These are phyloP conservation scores for Pseudorhiza aurosa DNA, from an alignment of 30 jellyfish, hydroid and myxozoan genomes.

Conservation along the genomic window DNA sequence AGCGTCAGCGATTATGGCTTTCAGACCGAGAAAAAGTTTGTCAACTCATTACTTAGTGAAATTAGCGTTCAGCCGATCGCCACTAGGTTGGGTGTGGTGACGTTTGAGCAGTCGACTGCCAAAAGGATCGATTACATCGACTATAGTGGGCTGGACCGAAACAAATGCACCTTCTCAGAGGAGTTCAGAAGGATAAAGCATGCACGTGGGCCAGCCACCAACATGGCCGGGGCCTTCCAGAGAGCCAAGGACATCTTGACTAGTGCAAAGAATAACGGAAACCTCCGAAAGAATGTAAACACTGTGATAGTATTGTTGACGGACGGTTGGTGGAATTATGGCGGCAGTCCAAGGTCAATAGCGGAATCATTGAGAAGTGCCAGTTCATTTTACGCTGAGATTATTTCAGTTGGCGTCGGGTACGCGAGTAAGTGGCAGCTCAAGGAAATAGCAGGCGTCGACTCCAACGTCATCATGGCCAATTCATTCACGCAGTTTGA, in stretches of 20 bases:
- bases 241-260: conserved; percentile 55
- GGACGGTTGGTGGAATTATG: conserved; percentile 92
- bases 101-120: conserved; percentile 62
- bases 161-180: conserved; percentile 84
- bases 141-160: conserved; percentile 64
- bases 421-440: conserved; percentile 46
- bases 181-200: conserved; percentile 77
- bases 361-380: conserved; percentile 60
- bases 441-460: conserved; percentile 65
- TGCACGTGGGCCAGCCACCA: conserved; percentile 74
- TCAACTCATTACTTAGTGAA: conserved; percentile 79
- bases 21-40: conserved; percentile 78
- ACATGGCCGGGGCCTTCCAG: conserved; percentile 82
- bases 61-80: conserved; percentile 97
- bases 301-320: conserved; percentile 87
- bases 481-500: conserved; percentile 75
- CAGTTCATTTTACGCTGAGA: conserved; percentile 63
- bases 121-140: conserved; percentile 83
- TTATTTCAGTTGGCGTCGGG: conserved; percentile 93
- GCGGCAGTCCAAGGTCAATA: conserved; percentile 76
- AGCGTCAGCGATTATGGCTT: conserved; percentile 84
- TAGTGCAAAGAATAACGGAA: conserved; percentile 45
- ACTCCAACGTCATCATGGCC: conserved; percentile 71
- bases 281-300: conserved; percentile 76
- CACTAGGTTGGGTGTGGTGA: conserved; percentile 78